Base-by-base conservation (phyloP, 2,113 vertebrate genomes). In the Meles meles region DNA sequence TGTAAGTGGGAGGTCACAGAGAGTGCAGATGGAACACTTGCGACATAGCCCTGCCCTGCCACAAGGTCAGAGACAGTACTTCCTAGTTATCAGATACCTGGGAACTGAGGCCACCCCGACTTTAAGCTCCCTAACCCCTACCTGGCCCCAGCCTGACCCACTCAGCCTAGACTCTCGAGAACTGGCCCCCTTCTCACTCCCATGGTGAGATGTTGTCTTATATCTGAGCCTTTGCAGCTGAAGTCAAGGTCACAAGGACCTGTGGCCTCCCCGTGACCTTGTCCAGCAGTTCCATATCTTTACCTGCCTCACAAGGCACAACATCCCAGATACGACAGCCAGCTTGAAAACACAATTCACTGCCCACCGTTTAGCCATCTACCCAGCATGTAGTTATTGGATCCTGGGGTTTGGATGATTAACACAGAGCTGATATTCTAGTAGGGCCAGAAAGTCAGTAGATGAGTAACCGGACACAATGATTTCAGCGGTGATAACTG, bases 21-120 rank as follows among this genome's bases (percentile, higher is more conserved):
- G 12, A 47, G 39, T 29, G 29, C 59, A 67, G 49, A 39, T 34
- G 3, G 21, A 18, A 11, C 39, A 5, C 67, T 88, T 42, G 49
- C 27, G 1, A 65, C n/a, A 37, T 6, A 23, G 42, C 65, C 44
- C 13, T 9, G 21, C 34, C 15, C 14, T 11, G 23, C 29, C 47
- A 21, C 47, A 52, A 65, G 65, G 52, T n/a, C 17, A 37, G 37
- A 49, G 52, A 21, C 0, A 0, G 9, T 15, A 65, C 94, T 95
- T 97, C 93, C 97, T 87, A 5, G 25, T 59, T 13, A 29, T 44
- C 47, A 74, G 83, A 18, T 12, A 2, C 49, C 95, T 96, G 92
- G 49, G 69, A 93, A 92, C 55, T 29, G 42, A 86, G 74, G 39
- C 52, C 14, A 7, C 7, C 44, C 42, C 17, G 29, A 47, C 37